Evolutionary conservation across 2,888 invertebrate species (phyloP).

Genomic region (Conistra vaccinii): DNA sequence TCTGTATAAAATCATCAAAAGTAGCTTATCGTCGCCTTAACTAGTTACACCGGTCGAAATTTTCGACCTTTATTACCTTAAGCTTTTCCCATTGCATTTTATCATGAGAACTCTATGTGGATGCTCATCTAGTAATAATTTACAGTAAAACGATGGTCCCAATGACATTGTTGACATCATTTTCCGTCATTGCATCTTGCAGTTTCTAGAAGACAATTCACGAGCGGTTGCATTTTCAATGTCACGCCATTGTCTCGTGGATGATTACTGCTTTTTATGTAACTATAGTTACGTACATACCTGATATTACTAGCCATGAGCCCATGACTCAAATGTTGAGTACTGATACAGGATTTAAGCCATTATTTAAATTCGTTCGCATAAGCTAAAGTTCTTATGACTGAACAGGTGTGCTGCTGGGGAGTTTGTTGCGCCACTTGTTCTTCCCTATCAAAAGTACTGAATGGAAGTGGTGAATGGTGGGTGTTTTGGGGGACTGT

Average conservation of each 20-base stretch:
- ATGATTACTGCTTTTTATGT: conserved; percentile 68
- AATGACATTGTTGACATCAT: conserved; percentile 58
- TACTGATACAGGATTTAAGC: not conserved
- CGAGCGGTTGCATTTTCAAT: conserved; percentile 82
- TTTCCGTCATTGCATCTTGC: conserved; percentile 73
- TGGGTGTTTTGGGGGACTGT: too few species aligned
- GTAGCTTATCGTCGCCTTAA: too few species aligned
- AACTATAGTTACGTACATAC: conserved; percentile 28
- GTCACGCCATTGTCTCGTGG: conserved; percentile 80
- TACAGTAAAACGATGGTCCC: conserved; percentile 41
- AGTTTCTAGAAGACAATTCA: conserved; percentile 66
- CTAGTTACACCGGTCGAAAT: too few species aligned
- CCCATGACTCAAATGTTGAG: conserved; percentile 4
- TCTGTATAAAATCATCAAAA: too few species aligned
- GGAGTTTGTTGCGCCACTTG: too few species aligned
- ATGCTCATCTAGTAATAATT: conserved; percentile 30
- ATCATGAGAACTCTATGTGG: not conserved
- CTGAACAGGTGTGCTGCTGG: too few species aligned
- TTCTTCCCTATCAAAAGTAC: too few species aligned
- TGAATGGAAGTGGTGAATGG: too few species aligned
- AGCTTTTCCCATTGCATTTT: not conserved
- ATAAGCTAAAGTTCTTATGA: not conserved
- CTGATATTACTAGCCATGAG: conserved; percentile 18
- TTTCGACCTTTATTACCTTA: too few species aligned
- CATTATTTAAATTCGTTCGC: not conserved